phyloP scores from a whole-genome alignment of 2,888 invertebrate genomes.

The Hypolimnas misippus region DNA sequence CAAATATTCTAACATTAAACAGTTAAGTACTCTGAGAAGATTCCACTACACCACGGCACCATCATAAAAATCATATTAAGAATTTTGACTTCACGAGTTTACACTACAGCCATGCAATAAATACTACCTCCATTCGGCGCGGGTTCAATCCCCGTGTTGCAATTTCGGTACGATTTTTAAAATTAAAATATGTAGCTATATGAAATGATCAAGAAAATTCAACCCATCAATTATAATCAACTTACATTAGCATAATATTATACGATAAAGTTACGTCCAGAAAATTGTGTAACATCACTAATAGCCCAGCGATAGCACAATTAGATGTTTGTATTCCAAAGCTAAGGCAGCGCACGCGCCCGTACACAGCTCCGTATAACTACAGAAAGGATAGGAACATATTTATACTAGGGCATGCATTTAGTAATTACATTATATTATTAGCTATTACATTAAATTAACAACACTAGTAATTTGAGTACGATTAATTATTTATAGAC shows the following conservation, averaged over 20 bases:
- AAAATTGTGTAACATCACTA: conserved; percentile 54
- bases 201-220: no score
- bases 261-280: conserved; percentile 10
- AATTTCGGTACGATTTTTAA: no score
- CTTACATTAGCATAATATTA: background rate
- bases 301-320: conserved; percentile 60
- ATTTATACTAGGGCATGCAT: conserved; percentile 19
- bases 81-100: no score
- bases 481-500: background rate
- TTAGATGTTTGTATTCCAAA: conserved; percentile 61
- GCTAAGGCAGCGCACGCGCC: conserved; percentile 60
- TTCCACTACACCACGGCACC: no score
- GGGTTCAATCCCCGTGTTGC: no score
- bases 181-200: no score
- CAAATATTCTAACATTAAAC: no score
- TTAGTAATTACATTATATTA: conserved; percentile 31
- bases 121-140: no score
- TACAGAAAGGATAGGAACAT: conserved; percentile 38
- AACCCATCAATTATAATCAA: background rate
- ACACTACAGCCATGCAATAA: no score
- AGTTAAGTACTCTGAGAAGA: no score
- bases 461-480: background rate
- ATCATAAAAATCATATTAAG: no score
- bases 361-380: conserved; percentile 42
- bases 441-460: conserved; percentile 15